Evolutionary conservation across 2,797 vertebrate genomes (phyloP).

Genomic region (Salmo trutta): DNA sequence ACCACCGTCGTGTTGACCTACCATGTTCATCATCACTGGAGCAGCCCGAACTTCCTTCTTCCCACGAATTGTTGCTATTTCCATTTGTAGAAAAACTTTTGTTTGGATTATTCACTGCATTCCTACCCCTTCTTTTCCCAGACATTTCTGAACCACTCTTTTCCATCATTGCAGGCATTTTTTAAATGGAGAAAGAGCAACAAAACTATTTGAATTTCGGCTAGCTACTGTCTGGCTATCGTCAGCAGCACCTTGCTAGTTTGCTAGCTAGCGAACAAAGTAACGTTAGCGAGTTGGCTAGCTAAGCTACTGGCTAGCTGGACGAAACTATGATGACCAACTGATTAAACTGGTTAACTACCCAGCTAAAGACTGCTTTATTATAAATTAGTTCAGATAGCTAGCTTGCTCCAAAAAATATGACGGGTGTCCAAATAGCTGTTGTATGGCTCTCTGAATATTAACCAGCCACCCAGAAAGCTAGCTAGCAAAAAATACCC

Average conservation of each 20-base stretch:
- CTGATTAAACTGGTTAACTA: slow-evolving; percentile 4
- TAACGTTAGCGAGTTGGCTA: slow-evolving; percentile 25
- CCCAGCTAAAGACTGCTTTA: neutral
- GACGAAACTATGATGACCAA: neutral
- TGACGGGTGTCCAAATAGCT: neutral
- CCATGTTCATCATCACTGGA: slow-evolving; percentile 95
- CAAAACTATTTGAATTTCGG: slow-evolving; percentile 33
- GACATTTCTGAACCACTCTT: slow-evolving; percentile 84
- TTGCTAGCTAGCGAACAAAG: slow-evolving; percentile 25
- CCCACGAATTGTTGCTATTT: slow-evolving; percentile 84
- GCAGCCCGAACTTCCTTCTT: slow-evolving; percentile 90
- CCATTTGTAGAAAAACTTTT: slow-evolving; percentile 84
- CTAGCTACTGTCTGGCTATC: slow-evolving; percentile 40
- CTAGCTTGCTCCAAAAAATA: neutral
- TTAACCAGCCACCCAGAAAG: neutral
- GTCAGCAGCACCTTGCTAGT: slow-evolving; percentile 24
- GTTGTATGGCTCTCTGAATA: slow-evolving; percentile 1
- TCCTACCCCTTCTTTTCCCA: slow-evolving; percentile 87
- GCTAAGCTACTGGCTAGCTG: slow-evolving; percentile 31
- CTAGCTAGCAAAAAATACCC: neutral
- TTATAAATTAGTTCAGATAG: neutral
- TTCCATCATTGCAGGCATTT: slow-evolving; percentile 90
- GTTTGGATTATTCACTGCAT: slow-evolving; percentile 68
- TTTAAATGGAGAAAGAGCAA: slow-evolving; percentile 10
- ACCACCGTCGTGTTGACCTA: slow-evolving; percentile 69